Base-by-base conservation (phyloP, 2,888 invertebrate species). In the Chrysolina haemoptera region DNA sequence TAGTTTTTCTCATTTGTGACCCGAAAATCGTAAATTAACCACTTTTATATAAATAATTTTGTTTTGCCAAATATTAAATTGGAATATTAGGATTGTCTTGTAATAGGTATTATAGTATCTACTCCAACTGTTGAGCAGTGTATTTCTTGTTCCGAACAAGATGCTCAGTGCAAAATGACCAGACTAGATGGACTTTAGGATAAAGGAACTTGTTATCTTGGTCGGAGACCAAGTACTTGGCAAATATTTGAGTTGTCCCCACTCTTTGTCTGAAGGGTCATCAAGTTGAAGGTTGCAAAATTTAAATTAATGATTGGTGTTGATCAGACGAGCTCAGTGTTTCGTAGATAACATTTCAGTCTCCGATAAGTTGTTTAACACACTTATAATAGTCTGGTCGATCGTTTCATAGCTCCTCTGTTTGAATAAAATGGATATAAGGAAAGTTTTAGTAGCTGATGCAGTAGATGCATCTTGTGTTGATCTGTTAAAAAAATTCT, bases 361-460 rank as follows among this genome's bases (percentile, higher is more conserved):
- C 35, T 35, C 35, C 8, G 35, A 27, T 59, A 14, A 59, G 22
- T 59, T 35, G 59, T 59, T 59, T 59, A 16, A 11, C 59, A 27
- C 16, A 59, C 59, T 59, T 59, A 22, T 14, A 59, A 1, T 11
- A 59, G 59, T 59, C n/a, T n/a, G 11, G 27, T 27, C 27, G 27
- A n/a, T n/a, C 1, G 27, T 35, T n/a, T 27, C 6, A 14, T 59
- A 35, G 9, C 27, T 27, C 35, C 35, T 27, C 35, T 35, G n/a
- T 27, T 59, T 35, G 22, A n/a, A 59, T 35, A n/a, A 14, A 27
- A 59, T 59, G 59, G 59, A 59, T 6, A 59, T 59, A 14, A 16
- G 92, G 84, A 94, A 92, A 78, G 97, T 98, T 73, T 89, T 99
- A 72, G 94, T 99, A 80, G 96, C 97, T 82, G 99, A 99, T 88